Evolutionary conservation across 1,140 invertebrate species (phyloP), one percentile per base, ranked within the genome.

Genomic region (Zaprionus camerounensis): DNA sequence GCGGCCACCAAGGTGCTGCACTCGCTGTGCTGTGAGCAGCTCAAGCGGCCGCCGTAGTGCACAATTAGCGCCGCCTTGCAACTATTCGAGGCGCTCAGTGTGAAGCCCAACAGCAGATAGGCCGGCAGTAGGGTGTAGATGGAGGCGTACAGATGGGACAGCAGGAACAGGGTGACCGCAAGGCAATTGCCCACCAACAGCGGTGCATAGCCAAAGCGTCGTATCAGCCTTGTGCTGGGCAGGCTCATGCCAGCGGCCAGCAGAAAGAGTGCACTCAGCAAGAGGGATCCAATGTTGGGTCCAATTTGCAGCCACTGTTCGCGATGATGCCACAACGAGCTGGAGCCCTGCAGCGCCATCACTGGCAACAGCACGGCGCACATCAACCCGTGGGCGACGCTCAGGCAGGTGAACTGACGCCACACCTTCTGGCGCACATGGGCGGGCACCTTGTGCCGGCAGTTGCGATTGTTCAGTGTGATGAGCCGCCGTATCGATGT

Each of bases 401-500:
- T 93, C 2, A 95, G 86, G 3, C 94, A 94, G 2, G 93, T 93
- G 72, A 95, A 94, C 70, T 95, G 95, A 0, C 93, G 93, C 24
- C 93, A 83, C 12, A 94, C 94, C 17, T 93, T 94, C 61, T 93
- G 93, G 15, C 94, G 94, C 46, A 94, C 94, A 53, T 94, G 94
- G 24, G 94, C 83, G 4, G 94, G 93, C 46, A 93, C 92, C 57
- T 93, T 93, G 53, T 93, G 80, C 5, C 94, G 93, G 34, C 94
- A 92, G 24, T 93, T 91, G 20, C 95, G 91, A 6, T 94, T 95
- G n/a, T 92, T 92, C 5, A 95, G 93, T 1, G 95, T 94, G 46
- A 96, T 94, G 13, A 96, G 81, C 0, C 95, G 93, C 11, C 95
- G 91, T 1, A 96, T 95, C 5, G 95, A 95, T 1, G 94, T 95